phyloP scores from a whole-genome alignment of 2,888 invertebrate genomes.

The Philaethria dido region DNA sequence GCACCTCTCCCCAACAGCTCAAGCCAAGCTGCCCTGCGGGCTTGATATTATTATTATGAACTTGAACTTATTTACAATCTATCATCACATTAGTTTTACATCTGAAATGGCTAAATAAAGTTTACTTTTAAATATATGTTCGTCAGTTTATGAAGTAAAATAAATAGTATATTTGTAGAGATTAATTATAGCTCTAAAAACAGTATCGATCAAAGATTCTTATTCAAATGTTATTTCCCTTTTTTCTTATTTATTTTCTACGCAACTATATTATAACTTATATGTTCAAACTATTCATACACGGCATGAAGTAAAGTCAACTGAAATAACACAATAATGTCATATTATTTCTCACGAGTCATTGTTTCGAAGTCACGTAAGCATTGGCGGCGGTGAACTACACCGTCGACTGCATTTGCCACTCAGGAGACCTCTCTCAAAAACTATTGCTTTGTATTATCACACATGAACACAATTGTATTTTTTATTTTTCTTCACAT shows the following conservation, averaged over 20 bases:
- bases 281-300: constrained; percentile 28
- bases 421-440: constrained; percentile 60
- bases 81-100: too few species aligned
- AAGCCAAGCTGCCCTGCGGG: too few species aligned
- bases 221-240: too few species aligned
- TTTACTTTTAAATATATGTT: too few species aligned
- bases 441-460: constrained; percentile 70
- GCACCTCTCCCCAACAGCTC: too few species aligned
- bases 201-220: too few species aligned
- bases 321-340: constrained; percentile 41
- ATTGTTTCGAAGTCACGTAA: constrained; percentile 71
- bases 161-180: too few species aligned
- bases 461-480: constrained; percentile 56
- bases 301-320: constrained; percentile 32
- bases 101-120: too few species aligned
- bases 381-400: constrained; percentile 54
- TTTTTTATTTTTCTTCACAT: constrained; percentile 61
- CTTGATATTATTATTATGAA: too few species aligned
- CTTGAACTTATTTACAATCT: too few species aligned
- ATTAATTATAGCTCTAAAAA: too few species aligned
- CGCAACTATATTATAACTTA: not conserved
- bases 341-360: constrained; percentile 41
- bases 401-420: constrained; percentile 69
- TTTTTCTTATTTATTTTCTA: not conserved
- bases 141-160: too few species aligned